Evolutionary conservation across 2,888 invertebrate genomes (phyloP).

Genomic region (Synergus itoensis): DNA sequence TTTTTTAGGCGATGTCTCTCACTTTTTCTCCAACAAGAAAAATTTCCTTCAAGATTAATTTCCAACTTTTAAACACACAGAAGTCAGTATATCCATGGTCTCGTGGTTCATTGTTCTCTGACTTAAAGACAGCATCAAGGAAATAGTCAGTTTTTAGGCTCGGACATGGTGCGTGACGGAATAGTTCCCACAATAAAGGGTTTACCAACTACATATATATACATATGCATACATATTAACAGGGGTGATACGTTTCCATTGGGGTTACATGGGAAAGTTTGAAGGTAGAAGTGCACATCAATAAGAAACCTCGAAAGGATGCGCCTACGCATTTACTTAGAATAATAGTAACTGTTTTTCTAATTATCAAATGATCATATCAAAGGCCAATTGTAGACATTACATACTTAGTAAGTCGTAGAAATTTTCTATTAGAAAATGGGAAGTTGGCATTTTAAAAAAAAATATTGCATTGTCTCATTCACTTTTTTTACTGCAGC

Average conservation of each 20-base stretch:
- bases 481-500: no score
- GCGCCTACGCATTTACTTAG: slow-evolving; percentile 8
- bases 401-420: neutral
- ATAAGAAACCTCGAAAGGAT: slow-evolving; percentile 20
- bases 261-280: slow-evolving; percentile 40
- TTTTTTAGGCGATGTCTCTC: no score
- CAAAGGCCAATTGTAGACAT: neutral
- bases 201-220: slow-evolving; percentile 53
- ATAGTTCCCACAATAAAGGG: slow-evolving; percentile 61
- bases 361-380: slow-evolving; percentile 80
- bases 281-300: neutral
- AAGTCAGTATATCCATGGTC: slow-evolving; percentile 18
- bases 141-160: slow-evolving; percentile 58
- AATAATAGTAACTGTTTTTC: slow-evolving; percentile 78
- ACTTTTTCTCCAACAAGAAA: slow-evolving; percentile 99
- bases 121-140: slow-evolving; percentile 28
- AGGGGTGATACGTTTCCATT: slow-evolving; percentile 31
- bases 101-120: slow-evolving; percentile 43
- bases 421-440: no score
- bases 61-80: slow-evolving; percentile 84
- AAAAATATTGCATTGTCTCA: no score
- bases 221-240: slow-evolving; percentile 44
- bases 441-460: no score
- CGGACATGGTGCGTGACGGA: slow-evolving; percentile 61
- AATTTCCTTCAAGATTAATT: slow-evolving; percentile 98